Conservation (phyloP, 2,888 invertebrate genomes). For the Dioctria rufipes region DNA sequence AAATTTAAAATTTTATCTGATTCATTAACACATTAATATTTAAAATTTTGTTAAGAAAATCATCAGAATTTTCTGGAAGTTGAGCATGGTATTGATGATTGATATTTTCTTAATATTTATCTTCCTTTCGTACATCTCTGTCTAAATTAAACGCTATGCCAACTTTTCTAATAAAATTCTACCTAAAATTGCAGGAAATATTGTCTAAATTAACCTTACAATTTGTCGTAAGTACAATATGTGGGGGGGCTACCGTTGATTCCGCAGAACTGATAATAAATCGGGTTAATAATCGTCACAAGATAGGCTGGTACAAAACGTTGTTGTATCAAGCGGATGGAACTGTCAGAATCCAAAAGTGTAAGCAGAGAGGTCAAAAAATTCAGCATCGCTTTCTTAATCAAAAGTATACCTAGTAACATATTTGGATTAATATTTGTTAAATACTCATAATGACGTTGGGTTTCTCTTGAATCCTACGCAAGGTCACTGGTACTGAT, state of each 20-base stretch:
- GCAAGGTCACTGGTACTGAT: not conserved
- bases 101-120: not conserved
- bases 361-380: not conserved
- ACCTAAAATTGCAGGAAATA: slow-evolving; percentile 1
- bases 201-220: not conserved
- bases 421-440: not conserved
- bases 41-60: not conserved
- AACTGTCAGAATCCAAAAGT: not conserved
- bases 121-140: no score
- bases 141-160: no score
- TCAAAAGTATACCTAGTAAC: slow-evolving; percentile 5
- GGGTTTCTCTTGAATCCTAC: not conserved
- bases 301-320: not conserved
- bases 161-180: slow-evolving; percentile 3
- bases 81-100: not conserved
- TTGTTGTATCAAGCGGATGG: not conserved
- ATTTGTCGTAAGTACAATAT: not conserved
- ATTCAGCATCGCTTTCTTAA: not conserved
- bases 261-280: not conserved
- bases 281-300: not conserved
- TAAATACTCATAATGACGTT: slow-evolving; percentile 2
- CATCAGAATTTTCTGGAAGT: not conserved
- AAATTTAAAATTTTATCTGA: slow-evolving; percentile 11
- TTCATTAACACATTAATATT: not conserved
- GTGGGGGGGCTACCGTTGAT: not conserved